Percentiles rank a stretch among this genome's conserved stretches.
Conservation (phyloP, 1,140 invertebrate genomes). For the Euwallacea fornicatus region DNA sequence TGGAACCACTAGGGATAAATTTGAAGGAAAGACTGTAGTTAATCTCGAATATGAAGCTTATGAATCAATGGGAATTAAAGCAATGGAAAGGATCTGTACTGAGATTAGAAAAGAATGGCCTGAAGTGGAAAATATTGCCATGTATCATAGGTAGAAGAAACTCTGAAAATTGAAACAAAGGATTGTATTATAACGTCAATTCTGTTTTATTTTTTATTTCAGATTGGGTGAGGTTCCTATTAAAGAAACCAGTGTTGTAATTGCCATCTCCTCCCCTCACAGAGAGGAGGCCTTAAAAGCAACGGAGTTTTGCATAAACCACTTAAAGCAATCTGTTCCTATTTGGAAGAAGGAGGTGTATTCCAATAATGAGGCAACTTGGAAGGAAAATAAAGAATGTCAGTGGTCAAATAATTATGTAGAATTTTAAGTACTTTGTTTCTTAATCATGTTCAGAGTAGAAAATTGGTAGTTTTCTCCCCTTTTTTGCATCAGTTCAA, state of each 20-base stretch:
- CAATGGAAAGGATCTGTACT: conserved; percentile 77
- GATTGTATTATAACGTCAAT: background rate
- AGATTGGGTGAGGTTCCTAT: conserved; percentile 85
- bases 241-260: conserved; percentile 84
- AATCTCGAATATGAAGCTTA: conserved; percentile 92
- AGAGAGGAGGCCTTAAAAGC: conserved; percentile 80
- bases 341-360: conserved; percentile 98
- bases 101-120: conserved; percentile 72
- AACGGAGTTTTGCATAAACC: conserved; percentile 81
- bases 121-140: conserved; percentile 74
- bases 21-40: conserved; percentile 81
- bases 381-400: conserved; percentile 83
- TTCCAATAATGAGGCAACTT: conserved; percentile 59
- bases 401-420: conserved; percentile 59
- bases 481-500: too few species aligned
- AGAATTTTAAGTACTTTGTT: conserved; percentile 13
- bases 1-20: conserved; percentile 89
- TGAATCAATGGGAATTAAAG: conserved; percentile 85
- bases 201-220: conserved; percentile 37
- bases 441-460: too few species aligned
- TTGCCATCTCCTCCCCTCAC: conserved; percentile 87
- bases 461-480: too few species aligned
- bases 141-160: conserved; percentile 69
- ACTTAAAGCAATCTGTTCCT: conserved; percentile 83
- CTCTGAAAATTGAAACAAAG: background rate